Evolutionary conservation across 1,140 invertebrate genomes (phyloP).

Genomic region (Drosophila punjabiensis): DNA sequence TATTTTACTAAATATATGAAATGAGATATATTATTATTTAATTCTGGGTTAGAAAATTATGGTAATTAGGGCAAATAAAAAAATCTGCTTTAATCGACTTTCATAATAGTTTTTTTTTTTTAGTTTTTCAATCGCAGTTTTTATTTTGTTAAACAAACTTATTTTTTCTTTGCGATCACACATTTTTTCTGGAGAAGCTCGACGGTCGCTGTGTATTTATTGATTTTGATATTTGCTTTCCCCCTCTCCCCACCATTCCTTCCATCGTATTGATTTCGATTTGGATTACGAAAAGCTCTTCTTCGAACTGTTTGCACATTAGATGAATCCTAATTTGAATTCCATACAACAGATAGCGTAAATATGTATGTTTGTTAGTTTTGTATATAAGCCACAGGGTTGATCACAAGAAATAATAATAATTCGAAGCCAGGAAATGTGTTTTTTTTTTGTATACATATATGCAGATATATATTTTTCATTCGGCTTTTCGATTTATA

Average conservation of each 20-base stretch:
- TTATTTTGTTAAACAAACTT: neutral
- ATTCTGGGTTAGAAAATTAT: too few relatives aligned
- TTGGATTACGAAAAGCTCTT: conserved; percentile 7
- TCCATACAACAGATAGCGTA: conserved; percentile 17
- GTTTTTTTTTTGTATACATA: conserved; percentile 8
- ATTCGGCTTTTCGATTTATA: neutral
- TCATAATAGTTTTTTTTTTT: too few relatives aligned
- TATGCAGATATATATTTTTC: conserved; percentile 8
- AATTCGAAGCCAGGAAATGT: conserved; percentile 7
- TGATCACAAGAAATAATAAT: conserved; percentile 3
- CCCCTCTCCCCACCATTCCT: neutral
- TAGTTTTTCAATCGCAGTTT: neutral
- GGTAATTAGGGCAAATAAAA: too few relatives aligned
- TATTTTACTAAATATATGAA: neutral
- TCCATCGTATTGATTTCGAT: conserved; percentile 9
- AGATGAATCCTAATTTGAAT: conserved; percentile 46
- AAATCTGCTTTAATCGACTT: too few relatives aligned
- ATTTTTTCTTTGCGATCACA: neutral
- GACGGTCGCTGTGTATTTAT: conserved; percentile 28
- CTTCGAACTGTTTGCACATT: conserved; percentile 16
- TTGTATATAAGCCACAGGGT: conserved; percentile 9
- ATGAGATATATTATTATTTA: neutral
- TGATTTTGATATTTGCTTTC: conserved; percentile 32
- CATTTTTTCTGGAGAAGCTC: neutral
- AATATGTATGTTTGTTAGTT: neutral